A percentile compares a stretch with the other conserved stretches of the same genome.
Evolutionary conservation across 2,888 invertebrate species (phyloP).

Genomic region (Pheosia tremula): DNA sequence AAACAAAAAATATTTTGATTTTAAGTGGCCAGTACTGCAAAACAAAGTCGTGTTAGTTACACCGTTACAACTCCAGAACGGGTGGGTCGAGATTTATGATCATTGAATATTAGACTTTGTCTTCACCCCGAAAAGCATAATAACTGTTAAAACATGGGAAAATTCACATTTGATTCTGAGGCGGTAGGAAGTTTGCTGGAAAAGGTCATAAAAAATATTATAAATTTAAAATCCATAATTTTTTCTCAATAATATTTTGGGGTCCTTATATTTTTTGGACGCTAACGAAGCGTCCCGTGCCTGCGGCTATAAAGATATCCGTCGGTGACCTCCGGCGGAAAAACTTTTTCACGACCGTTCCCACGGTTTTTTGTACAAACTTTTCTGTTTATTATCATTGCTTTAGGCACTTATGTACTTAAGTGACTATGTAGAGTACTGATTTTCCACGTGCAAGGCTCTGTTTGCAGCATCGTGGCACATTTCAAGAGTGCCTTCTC

Average conservation of each 20-base stretch:
- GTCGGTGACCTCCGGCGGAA: constrained; percentile 13
- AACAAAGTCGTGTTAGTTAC: no score
- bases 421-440: neutral
- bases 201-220: neutral
- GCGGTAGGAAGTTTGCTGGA: no score
- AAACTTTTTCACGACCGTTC: constrained; percentile 20
- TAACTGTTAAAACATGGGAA: no score
- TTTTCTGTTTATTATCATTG: constrained; percentile 10
- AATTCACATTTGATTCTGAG: no score
- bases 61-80: no score
- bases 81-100: no score
- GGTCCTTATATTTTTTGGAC: constrained; percentile 30
- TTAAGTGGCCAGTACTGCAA: no score
- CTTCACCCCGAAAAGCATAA: no score
- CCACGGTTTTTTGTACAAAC: constrained; percentile 11
- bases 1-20: no score
- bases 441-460: neutral
- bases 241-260: constrained; percentile 17
- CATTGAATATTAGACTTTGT: no score
- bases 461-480: no score
- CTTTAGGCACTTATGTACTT: constrained; percentile 4
- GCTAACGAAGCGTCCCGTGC: constrained; percentile 24
- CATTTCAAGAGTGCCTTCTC: no score
- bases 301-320: constrained; percentile 21
- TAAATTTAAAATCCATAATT: constrained; percentile 25